phyloP scores from a whole-genome alignment of 2,888 invertebrate species.

The Macrostomum cliftonense region DNA sequence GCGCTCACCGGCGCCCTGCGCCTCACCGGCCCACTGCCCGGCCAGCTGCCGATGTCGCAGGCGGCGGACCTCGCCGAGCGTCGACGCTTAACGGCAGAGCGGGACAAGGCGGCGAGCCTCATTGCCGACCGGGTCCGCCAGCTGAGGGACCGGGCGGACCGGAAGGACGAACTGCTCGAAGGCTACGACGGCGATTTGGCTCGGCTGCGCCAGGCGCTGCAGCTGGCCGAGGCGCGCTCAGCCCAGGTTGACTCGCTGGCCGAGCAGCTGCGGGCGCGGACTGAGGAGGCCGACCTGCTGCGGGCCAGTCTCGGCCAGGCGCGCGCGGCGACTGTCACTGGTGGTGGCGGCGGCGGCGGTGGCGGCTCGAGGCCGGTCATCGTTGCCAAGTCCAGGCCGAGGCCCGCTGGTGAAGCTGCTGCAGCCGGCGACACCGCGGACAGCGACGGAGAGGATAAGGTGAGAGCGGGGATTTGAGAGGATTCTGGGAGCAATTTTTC shows the following conservation, averaged over 20 bases:
- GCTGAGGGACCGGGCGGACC: constrained; percentile 11
- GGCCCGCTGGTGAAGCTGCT: constrained; percentile 25
- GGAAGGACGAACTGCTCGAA: constrained; percentile 32
- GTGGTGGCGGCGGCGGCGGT: too few relatives aligned
- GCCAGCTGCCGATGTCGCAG: neutral
- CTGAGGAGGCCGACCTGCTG: constrained; percentile 32
- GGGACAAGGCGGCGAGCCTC: constrained; percentile 23
- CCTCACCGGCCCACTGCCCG: constrained; percentile 29
- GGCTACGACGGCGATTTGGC: constrained; percentile 35
- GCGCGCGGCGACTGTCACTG: too few relatives aligned
- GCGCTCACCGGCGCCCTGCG: constrained; percentile 25
- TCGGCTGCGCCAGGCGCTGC: constrained; percentile 31
- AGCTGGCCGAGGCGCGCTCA: constrained; percentile 22
- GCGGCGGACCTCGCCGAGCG: constrained; percentile 20
- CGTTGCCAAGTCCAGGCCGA: neutral
- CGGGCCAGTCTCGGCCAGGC: constrained; percentile 29
- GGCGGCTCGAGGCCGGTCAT: too few relatives aligned
- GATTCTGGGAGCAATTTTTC: too few relatives aligned
- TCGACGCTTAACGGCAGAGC: constrained; percentile 19
- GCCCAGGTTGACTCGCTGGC: constrained; percentile 6
- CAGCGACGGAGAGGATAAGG: constrained; percentile 28
- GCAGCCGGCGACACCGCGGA: constrained; percentile 1
- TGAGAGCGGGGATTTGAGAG: too few relatives aligned
- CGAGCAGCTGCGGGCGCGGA: constrained; percentile 21
- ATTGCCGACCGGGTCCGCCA: constrained; percentile 21